Base-by-base conservation (phyloP, 2,797 vertebrate species). In the Sebastes elongatus region DNA sequence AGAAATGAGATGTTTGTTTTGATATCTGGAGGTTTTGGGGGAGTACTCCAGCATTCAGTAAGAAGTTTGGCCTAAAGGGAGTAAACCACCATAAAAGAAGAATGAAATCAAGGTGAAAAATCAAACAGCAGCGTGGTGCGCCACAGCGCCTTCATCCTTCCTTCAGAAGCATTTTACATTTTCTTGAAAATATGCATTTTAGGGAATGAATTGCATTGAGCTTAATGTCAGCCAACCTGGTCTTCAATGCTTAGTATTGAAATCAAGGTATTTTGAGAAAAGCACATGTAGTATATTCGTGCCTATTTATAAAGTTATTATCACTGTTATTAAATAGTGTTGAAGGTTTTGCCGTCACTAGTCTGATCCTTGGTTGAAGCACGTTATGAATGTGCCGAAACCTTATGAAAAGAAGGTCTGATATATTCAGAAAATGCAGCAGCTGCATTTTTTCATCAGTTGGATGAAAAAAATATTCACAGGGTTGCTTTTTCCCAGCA, bases 391-490 rank as follows among this genome's bases (percentile, higher is more conserved):
- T 88, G 30, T 85, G 71, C 73, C 79, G 67, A 90, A 89, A 77
- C 73, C 52, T 67, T 38, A 32, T 71, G 42, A 74, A 87, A 32
- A 53, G 3, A 79, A 67, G 32, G 23, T 1, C 30, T 61, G 46
- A 86, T 82, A 55, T 73, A 77, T 78, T 80, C 80, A 82, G 28
- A 84, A 86, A 90, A 74, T 38, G 68, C 73, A 28, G 22, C 38
- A 33, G 66, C 62, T 82, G 84, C 73, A 78, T 71, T 85, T 82
- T 66, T 81, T 73, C 71, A 53, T 64, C 6, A 70, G 42, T 86
- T 74, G 46, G 62, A 82, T 83, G 75, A 83, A 82, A 89, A 70
- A 80, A 59, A 70, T 74, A 86, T 86, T 91, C 65, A 77, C 69
- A 82, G 57, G 68, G 55, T 30, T 59, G 52, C 67, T 25, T 80